phyloP scores from a whole-genome alignment of 2,888 invertebrate genomes.

The Scaptomyza cyrtandrae region DNA sequence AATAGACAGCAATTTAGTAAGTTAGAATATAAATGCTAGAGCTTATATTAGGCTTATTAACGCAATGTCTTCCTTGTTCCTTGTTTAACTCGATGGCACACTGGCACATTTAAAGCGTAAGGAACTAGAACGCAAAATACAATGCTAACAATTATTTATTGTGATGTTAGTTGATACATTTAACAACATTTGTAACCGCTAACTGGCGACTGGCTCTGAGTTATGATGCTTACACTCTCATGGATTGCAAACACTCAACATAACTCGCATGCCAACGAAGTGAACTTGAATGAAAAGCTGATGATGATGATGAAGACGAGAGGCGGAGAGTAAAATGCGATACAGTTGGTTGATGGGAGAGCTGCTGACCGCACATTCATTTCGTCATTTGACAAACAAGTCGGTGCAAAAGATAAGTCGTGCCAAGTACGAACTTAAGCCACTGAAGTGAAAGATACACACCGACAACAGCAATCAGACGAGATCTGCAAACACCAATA shows the following conservation, averaged over 20 bases:
- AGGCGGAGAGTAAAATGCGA: conserved; percentile 19
- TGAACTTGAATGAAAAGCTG: conserved; percentile 50
- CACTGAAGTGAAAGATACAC: conserved; percentile 74
- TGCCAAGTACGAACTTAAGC: conserved; percentile 75
- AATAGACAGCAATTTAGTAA: too few species aligned
- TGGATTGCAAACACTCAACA: conserved; percentile 32
- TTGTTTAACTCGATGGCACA: too few species aligned
- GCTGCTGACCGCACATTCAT: conserved; percentile 78
- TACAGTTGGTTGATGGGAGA: conserved; percentile 22
- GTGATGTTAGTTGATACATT: conserved; percentile 32
- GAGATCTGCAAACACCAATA: conserved; percentile 19
- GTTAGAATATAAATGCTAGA: too few species aligned
- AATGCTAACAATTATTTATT: not conserved
- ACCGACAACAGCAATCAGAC: conserved; percentile 34
- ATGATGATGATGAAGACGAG: conserved; percentile 14
- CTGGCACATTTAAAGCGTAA: too few species aligned
- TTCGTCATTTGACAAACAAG: conserved; percentile 77
- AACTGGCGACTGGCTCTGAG: conserved; percentile 50
- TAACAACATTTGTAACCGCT: conserved; percentile 48
- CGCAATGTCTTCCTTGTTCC: too few species aligned
- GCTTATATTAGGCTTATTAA: too few species aligned
- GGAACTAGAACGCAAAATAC: not conserved
- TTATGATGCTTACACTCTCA: conserved; percentile 38
- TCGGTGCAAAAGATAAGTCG: conserved; percentile 75
- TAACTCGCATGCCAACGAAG: conserved; percentile 32